A percentile compares a stretch with the other conserved stretches of the same genome.
phyloP scores from a whole-genome alignment of 92 coral and sea anemone genomes.

The Virgularia gustaviana region DNA sequence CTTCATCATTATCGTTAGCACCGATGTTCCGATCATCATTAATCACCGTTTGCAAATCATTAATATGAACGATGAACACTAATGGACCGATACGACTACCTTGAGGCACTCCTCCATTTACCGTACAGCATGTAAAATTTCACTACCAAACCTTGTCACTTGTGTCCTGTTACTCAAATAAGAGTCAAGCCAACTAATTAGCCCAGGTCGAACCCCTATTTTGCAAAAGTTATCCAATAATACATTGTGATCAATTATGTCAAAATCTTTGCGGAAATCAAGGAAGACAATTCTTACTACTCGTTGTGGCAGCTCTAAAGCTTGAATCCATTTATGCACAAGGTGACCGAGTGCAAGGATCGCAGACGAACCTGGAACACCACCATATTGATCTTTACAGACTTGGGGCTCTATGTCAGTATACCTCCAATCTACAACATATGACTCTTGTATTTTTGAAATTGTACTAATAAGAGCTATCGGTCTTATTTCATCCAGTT shows the following conservation, averaged over 20 bases:
- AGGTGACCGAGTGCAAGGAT: background rate
- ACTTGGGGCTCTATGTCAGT: background rate
- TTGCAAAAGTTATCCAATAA: background rate
- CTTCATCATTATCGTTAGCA: background rate
- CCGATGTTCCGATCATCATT: background rate
- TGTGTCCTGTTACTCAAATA: background rate
- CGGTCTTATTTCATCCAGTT: background rate
- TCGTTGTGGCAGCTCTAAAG: background rate
- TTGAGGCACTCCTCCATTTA: conserved; percentile 1
- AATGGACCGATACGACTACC: background rate
- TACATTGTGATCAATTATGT: background rate
- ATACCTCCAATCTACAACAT: background rate
- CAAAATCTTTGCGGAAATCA: no score
- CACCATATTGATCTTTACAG: background rate
- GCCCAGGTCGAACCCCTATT: background rate
- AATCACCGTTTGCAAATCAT: background rate
- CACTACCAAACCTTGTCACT: background rate
- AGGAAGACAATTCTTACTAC: background rate
- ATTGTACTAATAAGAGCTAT: background rate
- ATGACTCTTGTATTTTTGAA: background rate
- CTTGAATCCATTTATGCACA: background rate
- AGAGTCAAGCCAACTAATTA: background rate
- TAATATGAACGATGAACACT: background rate
- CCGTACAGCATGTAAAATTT: background rate
- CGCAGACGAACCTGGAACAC: background rate